phyloP scores from a whole-genome alignment of 1,140 invertebrate species.

The Caenorhabditis briggsae region DNA sequence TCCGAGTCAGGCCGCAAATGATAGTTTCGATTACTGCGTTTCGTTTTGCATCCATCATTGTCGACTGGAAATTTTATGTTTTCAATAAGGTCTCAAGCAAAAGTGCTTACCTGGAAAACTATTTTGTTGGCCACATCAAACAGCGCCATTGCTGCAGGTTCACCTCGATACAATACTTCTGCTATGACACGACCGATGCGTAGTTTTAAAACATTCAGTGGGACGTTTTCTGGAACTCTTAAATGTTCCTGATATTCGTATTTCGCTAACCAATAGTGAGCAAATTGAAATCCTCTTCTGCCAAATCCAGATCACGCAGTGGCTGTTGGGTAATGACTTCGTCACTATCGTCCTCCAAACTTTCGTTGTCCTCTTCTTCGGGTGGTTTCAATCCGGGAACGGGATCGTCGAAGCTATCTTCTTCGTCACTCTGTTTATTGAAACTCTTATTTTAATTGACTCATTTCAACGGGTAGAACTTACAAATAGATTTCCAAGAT shows the following conservation, averaged over 20 bases:
- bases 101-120: background rate
- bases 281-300: conserved; percentile 30
- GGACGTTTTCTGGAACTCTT: background rate
- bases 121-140: conserved; percentile 30
- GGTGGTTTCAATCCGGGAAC: background rate
- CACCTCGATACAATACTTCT: background rate
- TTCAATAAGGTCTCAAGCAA: background rate
- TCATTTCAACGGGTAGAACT: background rate
- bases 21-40: conserved; percentile 2
- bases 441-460: background rate
- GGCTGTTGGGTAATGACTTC: background rate
- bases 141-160: background rate
- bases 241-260: background rate
- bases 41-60: background rate
- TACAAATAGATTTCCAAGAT: conserved; percentile 14
- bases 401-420: background rate
- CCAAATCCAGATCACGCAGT: background rate
- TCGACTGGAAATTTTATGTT: background rate
- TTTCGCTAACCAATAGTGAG: background rate
- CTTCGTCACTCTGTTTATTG: background rate
- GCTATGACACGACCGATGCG: background rate
- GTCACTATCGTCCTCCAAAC: background rate
- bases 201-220: background rate
- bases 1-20: background rate
- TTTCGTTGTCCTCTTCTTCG: background rate